These are phyloP conservation scores for Anniella stebbinsi DNA, from an alignment of 2,797 vertebrate genomes.

Conservation along the genomic window DNA sequence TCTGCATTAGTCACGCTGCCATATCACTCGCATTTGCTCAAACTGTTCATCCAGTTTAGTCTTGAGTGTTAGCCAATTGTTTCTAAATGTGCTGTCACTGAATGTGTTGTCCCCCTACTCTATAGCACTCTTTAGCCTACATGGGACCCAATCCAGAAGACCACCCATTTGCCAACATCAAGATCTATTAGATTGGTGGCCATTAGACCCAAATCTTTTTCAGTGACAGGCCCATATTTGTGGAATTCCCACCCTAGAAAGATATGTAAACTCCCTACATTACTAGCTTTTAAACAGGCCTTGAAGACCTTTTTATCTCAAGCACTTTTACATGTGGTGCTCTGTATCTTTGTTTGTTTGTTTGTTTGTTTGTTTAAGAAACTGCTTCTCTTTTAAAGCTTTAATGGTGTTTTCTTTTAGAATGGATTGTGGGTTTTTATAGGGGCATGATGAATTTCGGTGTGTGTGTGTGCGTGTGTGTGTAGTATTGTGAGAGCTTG, in stretches of 20 bases:
- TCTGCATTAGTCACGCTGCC: background rate
- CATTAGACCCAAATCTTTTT: background rate
- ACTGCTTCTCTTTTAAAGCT: background rate
- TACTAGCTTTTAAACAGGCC: background rate
- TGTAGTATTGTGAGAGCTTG: background rate
- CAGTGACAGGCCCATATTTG: background rate
- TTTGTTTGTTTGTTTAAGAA: background rate
- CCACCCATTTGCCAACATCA: background rate
- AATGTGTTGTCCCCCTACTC: background rate
- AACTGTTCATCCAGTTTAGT: conserved; percentile 55
- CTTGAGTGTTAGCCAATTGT: conserved; percentile 53
- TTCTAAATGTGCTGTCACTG: conserved; percentile 17
- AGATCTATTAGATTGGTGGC: background rate
- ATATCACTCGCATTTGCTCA: conserved; percentile 33
- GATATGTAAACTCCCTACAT: background rate
- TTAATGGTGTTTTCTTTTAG: background rate
- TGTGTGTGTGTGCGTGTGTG: background rate
- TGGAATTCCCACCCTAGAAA: background rate
- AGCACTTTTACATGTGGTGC: background rate
- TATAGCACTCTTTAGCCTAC: background rate
- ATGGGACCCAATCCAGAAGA: no score
- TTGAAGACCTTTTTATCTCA: background rate
- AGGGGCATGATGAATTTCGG: background rate
- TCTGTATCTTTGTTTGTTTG: background rate
- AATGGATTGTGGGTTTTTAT: background rate